Evolutionary conservation across 2,113 vertebrate species (phyloP).

Genomic region (Peucedramus taeniatus): DNA sequence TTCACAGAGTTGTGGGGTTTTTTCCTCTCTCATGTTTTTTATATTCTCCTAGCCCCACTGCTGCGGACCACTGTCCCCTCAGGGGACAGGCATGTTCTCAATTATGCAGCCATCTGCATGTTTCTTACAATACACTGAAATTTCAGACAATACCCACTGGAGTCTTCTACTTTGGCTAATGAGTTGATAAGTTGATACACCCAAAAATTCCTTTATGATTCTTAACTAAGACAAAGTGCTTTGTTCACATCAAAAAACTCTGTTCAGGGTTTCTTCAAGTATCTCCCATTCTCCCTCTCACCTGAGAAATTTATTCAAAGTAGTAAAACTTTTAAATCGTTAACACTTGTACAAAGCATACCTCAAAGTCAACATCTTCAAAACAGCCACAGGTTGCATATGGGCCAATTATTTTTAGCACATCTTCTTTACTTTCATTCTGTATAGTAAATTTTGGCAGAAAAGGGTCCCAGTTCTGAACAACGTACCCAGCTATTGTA

Average conservation of each 20-base stretch:
- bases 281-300: background rate
- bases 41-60: background rate
- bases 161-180: background rate
- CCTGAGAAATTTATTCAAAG: background rate
- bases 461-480: constrained; percentile 81
- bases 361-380: constrained; percentile 80
- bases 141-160: background rate
- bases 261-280: background rate
- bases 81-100: background rate
- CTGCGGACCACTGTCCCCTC: background rate
- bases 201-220: background rate
- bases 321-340: background rate
- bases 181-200: background rate
- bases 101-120: background rate
- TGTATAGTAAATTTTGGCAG: constrained; percentile 78
- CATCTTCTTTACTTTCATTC: constrained; percentile 76
- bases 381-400: constrained; percentile 76
- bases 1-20: background rate
- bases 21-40: background rate
- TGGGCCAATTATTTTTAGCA: constrained; percentile 78
- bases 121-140: background rate
- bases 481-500: constrained; percentile 70
- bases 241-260: background rate
- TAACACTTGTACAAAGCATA: constrained; percentile 32
- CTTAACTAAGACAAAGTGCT: background rate